Evolutionary conservation across 2,888 invertebrate species (phyloP).

Genomic region (Agrotis clavis): DNA sequence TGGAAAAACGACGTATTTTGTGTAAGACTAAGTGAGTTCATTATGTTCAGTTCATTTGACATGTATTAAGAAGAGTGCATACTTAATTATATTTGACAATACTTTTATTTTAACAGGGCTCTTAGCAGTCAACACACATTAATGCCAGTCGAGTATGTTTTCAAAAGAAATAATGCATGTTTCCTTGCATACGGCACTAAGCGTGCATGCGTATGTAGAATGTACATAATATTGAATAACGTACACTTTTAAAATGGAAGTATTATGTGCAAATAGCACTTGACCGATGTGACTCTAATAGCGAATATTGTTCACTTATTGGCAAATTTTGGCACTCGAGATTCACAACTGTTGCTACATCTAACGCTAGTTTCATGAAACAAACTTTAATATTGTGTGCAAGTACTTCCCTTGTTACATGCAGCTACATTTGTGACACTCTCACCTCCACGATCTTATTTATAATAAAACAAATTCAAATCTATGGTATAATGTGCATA

Average conservation of each 20-base stretch:
- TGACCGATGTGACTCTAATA: conserved; percentile 72
- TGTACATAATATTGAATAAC: conserved; percentile 80
- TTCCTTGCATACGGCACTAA: conserved; percentile 86
- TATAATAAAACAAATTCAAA: conserved; percentile 70
- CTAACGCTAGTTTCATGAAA: conserved; percentile 41
- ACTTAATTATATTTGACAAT: conserved; percentile 82
- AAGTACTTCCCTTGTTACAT: conserved; percentile 30
- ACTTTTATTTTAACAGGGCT: conserved; percentile 91
- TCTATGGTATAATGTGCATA: conserved; percentile 72
- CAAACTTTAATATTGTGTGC: conserved; percentile 39
- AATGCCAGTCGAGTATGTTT: conserved; percentile 91
- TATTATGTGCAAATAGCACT: conserved; percentile 78
- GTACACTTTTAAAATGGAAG: conserved; percentile 79
- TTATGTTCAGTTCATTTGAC: conserved; percentile 87
- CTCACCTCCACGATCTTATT: conserved; percentile 64
- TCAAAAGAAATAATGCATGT: conserved; percentile 89
- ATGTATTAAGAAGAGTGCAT: conserved; percentile 85
- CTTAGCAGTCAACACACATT: conserved; percentile 91
- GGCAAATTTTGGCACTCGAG: conserved; percentile 77
- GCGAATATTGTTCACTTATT: conserved; percentile 77
- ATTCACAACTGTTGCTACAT: conserved; percentile 67
- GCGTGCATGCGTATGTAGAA: conserved; percentile 89
- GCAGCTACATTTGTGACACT: conserved; percentile 65
- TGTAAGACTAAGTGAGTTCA: conserved; percentile 91
- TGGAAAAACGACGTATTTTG: conserved; percentile 90